Conservation (phyloP, 2,888 invertebrate species). For the Cryptocheilus praepositus region DNA sequence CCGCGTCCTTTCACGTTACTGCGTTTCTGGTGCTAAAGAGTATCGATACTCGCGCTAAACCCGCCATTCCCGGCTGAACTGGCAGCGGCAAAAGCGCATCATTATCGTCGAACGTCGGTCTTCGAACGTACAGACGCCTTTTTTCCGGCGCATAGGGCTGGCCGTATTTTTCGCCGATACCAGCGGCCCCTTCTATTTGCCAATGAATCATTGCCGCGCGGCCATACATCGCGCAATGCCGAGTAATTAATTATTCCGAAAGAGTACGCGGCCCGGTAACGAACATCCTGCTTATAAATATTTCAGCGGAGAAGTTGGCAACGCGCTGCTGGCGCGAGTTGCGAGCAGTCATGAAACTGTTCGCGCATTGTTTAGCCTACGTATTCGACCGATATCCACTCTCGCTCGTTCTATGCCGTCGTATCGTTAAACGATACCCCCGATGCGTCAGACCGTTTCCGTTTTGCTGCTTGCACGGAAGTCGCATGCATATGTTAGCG, state of each 20-base stretch:
- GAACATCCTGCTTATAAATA: background rate
- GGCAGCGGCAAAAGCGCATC: constrained; percentile 40
- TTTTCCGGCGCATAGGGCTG: too few species aligned
- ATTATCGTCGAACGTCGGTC: too few species aligned
- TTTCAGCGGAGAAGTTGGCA: too few species aligned
- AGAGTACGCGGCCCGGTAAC: background rate
- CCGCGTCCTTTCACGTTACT: background rate
- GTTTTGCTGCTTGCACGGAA: constrained; percentile 17
- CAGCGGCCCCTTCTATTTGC: too few species aligned
- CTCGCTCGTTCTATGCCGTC: too few species aligned
- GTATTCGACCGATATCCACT: too few species aligned
- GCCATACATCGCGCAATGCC: background rate
- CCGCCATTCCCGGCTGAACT: constrained; percentile 58
- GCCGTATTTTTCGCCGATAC: too few species aligned
- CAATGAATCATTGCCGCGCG: too few species aligned
- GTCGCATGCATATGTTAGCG: constrained; percentile 31
- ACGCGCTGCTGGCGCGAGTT: too few species aligned
- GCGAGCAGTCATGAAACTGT: too few species aligned
- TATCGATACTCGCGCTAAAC: constrained; percentile 37
- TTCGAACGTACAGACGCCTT: too few species aligned
- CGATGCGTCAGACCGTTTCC: constrained; percentile 41
- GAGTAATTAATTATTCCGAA: constrained; percentile 2
- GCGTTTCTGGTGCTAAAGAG: background rate
- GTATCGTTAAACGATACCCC: constrained; percentile 43
- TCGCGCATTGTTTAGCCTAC: too few species aligned